phyloP scores from a whole-genome alignment of 1,140 invertebrate genomes.

The Hycleus phaleratus region DNA sequence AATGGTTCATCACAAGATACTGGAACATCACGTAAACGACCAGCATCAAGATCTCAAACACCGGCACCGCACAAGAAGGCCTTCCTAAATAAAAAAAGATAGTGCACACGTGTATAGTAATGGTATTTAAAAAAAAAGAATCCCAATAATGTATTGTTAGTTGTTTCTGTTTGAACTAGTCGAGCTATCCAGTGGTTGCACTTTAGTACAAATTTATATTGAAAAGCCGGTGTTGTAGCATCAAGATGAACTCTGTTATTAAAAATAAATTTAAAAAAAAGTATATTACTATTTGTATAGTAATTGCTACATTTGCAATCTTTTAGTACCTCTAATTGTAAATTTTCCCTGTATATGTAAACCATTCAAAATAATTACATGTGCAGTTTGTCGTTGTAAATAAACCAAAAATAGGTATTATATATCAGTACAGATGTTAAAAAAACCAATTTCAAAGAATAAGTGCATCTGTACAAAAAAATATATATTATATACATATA shows the following conservation, averaged over 20 bases:
- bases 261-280: neutral
- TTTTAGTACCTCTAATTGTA: constrained; percentile 37
- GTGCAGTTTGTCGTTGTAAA: constrained; percentile 41
- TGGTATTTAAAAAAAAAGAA: constrained; percentile 15
- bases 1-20: constrained; percentile 31
- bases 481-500: too few relatives aligned
- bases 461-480: too few relatives aligned
- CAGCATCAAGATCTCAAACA: constrained; percentile 28
- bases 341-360: constrained; percentile 36
- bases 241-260: neutral
- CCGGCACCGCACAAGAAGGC: constrained; percentile 34
- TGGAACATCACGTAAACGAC: constrained; percentile 29
- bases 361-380: constrained; percentile 32
- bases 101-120: constrained; percentile 30
- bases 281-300: constrained; percentile 19
- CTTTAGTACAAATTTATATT: constrained; percentile 38
- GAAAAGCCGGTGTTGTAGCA: constrained; percentile 17
- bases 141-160: constrained; percentile 17
- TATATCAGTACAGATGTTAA: too few relatives aligned
- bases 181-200: constrained; percentile 32
- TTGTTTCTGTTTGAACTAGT: constrained; percentile 28
- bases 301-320: constrained; percentile 35
- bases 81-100: constrained; percentile 38
- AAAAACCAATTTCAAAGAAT: too few relatives aligned
- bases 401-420: constrained; percentile 14